Percentiles rank a stretch among this genome's conserved stretches.
Conservation (phyloP, 2,113 vertebrate species). For the Atlantisia rogersi region DNA sequence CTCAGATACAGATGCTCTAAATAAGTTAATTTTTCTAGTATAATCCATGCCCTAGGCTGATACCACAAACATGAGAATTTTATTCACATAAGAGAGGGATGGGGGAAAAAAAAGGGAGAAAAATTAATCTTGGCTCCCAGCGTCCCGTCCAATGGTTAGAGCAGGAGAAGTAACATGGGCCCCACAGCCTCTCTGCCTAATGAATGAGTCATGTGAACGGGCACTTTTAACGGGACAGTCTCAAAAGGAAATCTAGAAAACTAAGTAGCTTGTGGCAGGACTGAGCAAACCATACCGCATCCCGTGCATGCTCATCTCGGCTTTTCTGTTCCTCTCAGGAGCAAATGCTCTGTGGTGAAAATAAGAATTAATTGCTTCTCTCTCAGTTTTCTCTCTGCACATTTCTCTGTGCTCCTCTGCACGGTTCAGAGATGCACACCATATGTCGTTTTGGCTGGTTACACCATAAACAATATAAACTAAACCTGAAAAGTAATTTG, state of each 20-base stretch:
- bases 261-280: neutral
- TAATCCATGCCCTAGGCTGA: neutral
- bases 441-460: neutral
- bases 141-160: neutral
- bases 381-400: neutral
- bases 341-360: neutral
- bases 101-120: neutral
- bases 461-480: neutral
- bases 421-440: neutral
- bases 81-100: neutral
- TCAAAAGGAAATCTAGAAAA: conserved; percentile 14
- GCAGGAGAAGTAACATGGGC: neutral
- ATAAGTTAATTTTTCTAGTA: neutral
- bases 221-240: neutral
- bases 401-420: neutral
- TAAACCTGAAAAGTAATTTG: neutral
- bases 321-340: neutral
- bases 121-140: neutral
- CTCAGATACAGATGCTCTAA: neutral
- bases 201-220: neutral
- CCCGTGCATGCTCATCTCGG: neutral
- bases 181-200: neutral
- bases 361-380: neutral
- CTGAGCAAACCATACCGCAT: neutral
- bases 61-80: neutral